Evolutionary conservation across 2,797 vertebrate genomes (phyloP).

Genomic region (Oreonectes daqikongensis): DNA sequence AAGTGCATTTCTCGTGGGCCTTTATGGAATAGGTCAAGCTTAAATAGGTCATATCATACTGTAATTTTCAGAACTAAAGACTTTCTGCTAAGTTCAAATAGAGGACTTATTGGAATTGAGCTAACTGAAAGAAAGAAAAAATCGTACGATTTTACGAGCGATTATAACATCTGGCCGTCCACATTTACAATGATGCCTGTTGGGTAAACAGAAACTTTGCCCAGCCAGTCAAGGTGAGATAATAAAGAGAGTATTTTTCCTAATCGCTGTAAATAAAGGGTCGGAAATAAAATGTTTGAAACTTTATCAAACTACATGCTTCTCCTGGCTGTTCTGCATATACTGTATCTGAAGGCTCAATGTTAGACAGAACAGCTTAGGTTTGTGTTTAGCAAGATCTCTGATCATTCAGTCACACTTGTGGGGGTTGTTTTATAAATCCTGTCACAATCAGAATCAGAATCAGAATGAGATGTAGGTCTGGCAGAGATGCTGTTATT

Average conservation of each 20-base stretch:
- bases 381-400: not conserved
- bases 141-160: not conserved
- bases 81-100: not conserved
- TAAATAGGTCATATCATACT: not conserved
- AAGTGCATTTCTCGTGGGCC: constrained; percentile 4
- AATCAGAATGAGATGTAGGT: not conserved
- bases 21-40: not conserved
- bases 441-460: no score
- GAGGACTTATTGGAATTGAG: not conserved
- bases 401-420: constrained; percentile 3
- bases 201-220: not conserved
- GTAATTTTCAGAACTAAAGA: not conserved
- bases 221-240: not conserved
- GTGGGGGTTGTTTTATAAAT: not conserved
- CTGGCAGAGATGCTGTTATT: not conserved
- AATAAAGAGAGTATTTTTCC: not conserved
- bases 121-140: not conserved
- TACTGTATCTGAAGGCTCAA: not conserved
- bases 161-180: no score
- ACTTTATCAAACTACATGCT: not conserved
- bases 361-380: not conserved
- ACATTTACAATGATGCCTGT: no score
- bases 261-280: not conserved
- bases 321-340: not conserved
- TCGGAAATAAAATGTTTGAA: not conserved